Conservation (phyloP, 1,140 invertebrate species). For the Rhagoletis pomonella region DNA sequence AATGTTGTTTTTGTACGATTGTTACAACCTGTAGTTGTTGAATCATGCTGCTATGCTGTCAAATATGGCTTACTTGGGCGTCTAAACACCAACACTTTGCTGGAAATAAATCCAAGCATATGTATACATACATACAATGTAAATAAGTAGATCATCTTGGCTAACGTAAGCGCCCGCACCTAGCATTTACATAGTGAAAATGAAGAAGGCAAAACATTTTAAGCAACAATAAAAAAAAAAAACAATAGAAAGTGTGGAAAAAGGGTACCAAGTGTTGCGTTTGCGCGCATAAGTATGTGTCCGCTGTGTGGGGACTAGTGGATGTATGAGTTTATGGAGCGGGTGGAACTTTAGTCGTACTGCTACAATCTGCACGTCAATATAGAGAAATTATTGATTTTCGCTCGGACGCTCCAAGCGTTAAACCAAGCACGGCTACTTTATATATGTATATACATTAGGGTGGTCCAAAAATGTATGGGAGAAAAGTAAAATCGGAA, state of each 20-base stretch:
- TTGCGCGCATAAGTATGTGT: neutral
- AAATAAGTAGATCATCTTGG: neutral
- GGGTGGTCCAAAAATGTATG: too few species aligned
- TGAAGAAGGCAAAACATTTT: neutral
- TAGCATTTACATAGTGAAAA: neutral
- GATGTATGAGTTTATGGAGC: neutral
- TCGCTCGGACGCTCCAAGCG: too few species aligned
- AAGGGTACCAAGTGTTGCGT: neutral
- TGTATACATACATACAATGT: neutral
- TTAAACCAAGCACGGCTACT: too few species aligned
- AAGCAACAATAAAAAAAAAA: neutral
- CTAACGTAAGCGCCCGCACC: constrained; percentile 10
- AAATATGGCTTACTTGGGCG: neutral
- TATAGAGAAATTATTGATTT: constrained; percentile 28
- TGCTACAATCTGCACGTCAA: too few species aligned
- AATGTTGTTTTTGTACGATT: too few species aligned
- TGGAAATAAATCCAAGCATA: neutral
- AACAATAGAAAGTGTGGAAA: neutral
- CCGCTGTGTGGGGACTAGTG: neutral
- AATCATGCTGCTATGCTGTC: too few species aligned
- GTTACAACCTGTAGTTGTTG: too few species aligned
- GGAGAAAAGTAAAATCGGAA: too few species aligned
- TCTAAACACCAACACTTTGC: neutral
- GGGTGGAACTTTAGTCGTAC: too few species aligned
- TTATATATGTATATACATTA: too few species aligned